Conservation (phyloP, 2,888 invertebrate genomes). For the Pyrocoelia pectoralis region DNA sequence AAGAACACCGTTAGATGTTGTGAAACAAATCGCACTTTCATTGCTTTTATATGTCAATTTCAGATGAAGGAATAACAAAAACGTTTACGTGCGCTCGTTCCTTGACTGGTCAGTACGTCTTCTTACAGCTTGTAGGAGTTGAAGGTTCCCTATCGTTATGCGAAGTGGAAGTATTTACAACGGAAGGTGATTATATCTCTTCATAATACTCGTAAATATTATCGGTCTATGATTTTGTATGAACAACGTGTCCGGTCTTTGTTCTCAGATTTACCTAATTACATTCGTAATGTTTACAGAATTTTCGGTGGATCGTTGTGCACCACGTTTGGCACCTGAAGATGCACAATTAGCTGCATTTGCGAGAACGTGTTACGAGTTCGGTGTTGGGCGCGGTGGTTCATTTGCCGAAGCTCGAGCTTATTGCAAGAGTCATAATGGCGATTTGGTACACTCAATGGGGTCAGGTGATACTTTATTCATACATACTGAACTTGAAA, state of each 20-base stretch:
- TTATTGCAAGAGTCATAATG: conserved; percentile 72
- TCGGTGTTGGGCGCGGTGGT: conserved; percentile 81
- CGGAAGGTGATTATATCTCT: conserved; percentile 71
- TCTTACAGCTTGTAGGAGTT: conserved; percentile 88
- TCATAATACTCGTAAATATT: conserved; percentile 11
- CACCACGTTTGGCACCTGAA: conserved; percentile 75
- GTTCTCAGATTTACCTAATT: not conserved
- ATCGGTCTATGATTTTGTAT: conserved; percentile 9
- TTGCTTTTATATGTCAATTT: too few relatives aligned
- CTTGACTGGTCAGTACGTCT: conserved; percentile 86
- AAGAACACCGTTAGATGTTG: not conserved
- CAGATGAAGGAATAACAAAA: conserved; percentile 91
- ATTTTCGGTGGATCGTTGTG: conserved; percentile 86
- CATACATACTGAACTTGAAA: conserved; percentile 80
- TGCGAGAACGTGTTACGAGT: conserved; percentile 88
- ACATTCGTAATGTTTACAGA: conserved; percentile 62
- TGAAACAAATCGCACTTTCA: not conserved
- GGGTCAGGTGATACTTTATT: conserved; percentile 66
- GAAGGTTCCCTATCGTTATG: conserved; percentile 90
- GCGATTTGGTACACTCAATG: conserved; percentile 76
- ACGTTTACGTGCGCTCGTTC: conserved; percentile 88
- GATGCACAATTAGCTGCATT: conserved; percentile 85
- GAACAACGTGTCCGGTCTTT: not conserved
- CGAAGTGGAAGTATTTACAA: conserved; percentile 92
- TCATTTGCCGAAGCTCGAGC: conserved; percentile 83